Evolutionary conservation across 2,888 invertebrate genomes (phyloP).

Genomic region (Cataglyphis altisquamis): DNA sequence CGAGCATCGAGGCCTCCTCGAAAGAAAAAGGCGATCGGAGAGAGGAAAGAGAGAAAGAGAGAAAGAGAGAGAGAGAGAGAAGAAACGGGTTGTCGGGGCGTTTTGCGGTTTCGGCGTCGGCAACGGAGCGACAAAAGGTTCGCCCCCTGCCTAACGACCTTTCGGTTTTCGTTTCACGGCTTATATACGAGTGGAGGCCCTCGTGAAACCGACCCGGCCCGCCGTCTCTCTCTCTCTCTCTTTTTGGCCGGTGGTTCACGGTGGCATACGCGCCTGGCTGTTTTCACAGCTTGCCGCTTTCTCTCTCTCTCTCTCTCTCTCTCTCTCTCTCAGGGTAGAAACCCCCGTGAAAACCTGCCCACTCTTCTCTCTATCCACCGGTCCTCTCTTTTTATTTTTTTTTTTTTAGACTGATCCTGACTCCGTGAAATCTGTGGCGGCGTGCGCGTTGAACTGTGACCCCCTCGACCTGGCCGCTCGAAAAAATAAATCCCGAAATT

Average conservation of each 20-base stretch:
- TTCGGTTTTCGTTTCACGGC: constrained; percentile 84
- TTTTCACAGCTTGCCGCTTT: constrained; percentile 83
- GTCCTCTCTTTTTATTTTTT: constrained; percentile 57
- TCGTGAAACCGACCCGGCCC: constrained; percentile 79
- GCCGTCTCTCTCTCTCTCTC: constrained; percentile 49
- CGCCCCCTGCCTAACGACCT: constrained; percentile 85
- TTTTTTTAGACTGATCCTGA: constrained; percentile 69
- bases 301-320: constrained; percentile 40
- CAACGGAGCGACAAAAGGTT: constrained; percentile 84
- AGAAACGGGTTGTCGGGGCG: constrained; percentile 65
- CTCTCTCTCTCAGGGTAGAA: constrained; percentile 56
- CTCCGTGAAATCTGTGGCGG: constrained; percentile 78
- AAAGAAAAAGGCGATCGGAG: constrained; percentile 58
- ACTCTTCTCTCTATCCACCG: constrained; percentile 58
- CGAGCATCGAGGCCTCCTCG: background rate
- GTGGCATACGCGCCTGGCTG: constrained; percentile 69
- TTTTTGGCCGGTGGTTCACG: constrained; percentile 63
- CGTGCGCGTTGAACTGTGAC: constrained; percentile 81
- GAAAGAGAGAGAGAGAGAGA: constrained; percentile 45
- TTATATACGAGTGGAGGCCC: constrained; percentile 72
- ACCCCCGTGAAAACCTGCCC: constrained; percentile 69
- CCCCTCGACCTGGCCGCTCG: constrained; percentile 55
- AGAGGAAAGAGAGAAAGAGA: too few relatives aligned
- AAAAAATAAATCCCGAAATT: constrained; percentile 60
- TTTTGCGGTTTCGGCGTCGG: constrained; percentile 84